Evolutionary conservation across 2,797 vertebrate genomes (phyloP).

Genomic region (Enteromius afrohamiltoni): DNA sequence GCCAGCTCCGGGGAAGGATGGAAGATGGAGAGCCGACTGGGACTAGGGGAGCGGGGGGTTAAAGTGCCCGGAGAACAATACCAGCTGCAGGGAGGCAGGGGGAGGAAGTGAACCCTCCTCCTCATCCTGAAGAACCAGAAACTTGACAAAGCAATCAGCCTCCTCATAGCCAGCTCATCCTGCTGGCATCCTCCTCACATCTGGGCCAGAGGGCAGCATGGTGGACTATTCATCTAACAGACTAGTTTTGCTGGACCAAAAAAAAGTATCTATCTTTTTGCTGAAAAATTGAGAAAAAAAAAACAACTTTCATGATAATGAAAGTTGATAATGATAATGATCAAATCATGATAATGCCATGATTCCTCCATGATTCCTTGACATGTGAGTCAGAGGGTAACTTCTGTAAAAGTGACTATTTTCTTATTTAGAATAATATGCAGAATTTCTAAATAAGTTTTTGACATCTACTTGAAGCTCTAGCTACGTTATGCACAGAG

Average conservation of each 20-base stretch:
- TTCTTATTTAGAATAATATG: neutral
- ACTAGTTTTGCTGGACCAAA: neutral
- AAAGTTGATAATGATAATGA: no score
- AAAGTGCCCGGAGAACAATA: constrained; percentile 61
- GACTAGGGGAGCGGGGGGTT: constrained; percentile 45
- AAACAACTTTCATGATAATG: neutral
- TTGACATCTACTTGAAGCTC: neutral
- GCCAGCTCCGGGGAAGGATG: constrained; percentile 81
- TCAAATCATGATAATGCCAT: no score
- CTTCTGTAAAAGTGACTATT: neutral
- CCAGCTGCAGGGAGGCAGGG: constrained; percentile 60
- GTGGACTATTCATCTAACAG: constrained; percentile 20
- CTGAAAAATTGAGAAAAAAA: neutral
- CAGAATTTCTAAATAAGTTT: neutral
- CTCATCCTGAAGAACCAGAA: constrained; percentile 58
- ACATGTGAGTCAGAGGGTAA: neutral
- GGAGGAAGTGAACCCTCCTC: constrained; percentile 58
- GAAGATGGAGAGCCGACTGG: constrained; percentile 76
- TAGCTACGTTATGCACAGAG: neutral
- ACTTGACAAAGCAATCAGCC: constrained; percentile 59
- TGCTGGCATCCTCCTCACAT: constrained; percentile 54
- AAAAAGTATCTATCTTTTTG: neutral
- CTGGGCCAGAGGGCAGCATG: constrained; percentile 47
- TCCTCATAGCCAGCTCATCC: constrained; percentile 46
- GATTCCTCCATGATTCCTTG: neutral